Conservation (phyloP, 2,797 vertebrate species). For the Nannoperca australis region DNA sequence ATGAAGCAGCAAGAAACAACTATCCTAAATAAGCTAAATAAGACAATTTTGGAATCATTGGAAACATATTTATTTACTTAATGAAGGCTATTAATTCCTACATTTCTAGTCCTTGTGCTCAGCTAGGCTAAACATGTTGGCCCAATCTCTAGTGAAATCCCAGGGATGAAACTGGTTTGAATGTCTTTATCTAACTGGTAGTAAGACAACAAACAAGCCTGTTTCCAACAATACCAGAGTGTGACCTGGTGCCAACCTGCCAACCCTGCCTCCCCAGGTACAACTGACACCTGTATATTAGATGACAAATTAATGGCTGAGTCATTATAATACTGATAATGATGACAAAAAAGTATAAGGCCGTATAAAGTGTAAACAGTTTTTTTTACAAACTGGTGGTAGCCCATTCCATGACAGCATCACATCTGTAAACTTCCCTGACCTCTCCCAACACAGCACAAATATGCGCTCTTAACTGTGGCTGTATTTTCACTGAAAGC, state of each 20-base stretch:
- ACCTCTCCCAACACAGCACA: background rate
- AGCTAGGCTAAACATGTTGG: background rate
- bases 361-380: background rate
- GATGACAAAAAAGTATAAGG: background rate
- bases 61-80: slow-evolving; percentile 13
- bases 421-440: background rate
- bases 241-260: background rate
- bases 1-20: background rate
- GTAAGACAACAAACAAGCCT: slow-evolving; percentile 1
- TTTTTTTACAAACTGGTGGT: background rate
- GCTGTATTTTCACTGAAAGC: background rate
- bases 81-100: background rate
- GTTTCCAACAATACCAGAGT: slow-evolving; percentile 13
- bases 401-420: background rate
- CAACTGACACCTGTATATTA: background rate
- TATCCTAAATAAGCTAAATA: background rate
- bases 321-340: background rate
- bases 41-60: background rate
- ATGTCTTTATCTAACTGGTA: slow-evolving; percentile 9
- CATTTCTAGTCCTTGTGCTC: background rate
- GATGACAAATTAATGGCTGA: background rate
- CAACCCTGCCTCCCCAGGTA: background rate
- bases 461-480: background rate
- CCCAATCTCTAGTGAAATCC: background rate
- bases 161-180: background rate